Conservation (phyloP, 2,113 vertebrate genomes). For the Lepisosteus osseus region DNA sequence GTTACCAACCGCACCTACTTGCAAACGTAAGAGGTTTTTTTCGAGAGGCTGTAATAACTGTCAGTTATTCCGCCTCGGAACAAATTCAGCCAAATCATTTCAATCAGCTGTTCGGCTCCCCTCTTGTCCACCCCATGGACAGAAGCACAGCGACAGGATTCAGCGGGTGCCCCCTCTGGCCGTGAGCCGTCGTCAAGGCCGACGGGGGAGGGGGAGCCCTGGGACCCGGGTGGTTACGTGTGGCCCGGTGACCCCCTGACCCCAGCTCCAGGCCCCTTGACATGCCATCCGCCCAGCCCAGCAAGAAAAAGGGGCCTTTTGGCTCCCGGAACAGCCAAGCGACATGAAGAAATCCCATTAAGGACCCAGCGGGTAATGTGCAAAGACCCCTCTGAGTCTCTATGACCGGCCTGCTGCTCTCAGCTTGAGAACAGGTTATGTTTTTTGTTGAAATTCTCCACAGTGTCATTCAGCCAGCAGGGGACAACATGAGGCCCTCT, state of each 20-base stretch:
- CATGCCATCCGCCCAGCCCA: conserved; percentile 56
- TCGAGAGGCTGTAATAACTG: conserved; percentile 70
- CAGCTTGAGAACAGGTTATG: conserved; percentile 39
- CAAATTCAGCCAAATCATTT: conserved; percentile 52
- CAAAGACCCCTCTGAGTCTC: conserved; percentile 33
- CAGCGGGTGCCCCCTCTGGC: not conserved
- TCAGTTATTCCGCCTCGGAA: conserved; percentile 67
- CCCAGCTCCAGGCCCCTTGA: conserved; percentile 54
- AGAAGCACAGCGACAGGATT: not conserved
- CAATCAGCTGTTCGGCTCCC: conserved; percentile 43
- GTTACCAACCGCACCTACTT: conserved; percentile 6
- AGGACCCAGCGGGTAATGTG: not conserved
- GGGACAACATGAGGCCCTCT: not conserved
- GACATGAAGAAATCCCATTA: conserved; percentile 23
- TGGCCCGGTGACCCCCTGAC: conserved; percentile 55
- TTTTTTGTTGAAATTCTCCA: conserved; percentile 24
- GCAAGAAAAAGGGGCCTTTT: conserved; percentile 49
- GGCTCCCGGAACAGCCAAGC: conserved; percentile 42
- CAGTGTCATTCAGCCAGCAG: not conserved
- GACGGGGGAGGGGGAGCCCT: conserved; percentile 41
- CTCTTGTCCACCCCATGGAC: conserved; percentile 28
- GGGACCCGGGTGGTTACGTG: conserved; percentile 31
- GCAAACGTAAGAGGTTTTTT: conserved; percentile 58
- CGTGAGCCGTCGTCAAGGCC: conserved; percentile 11
- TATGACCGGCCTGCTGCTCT: conserved; percentile 35